Conservation (phyloP, 2,797 vertebrate genomes). For the Eulemur mongoz region DNA sequence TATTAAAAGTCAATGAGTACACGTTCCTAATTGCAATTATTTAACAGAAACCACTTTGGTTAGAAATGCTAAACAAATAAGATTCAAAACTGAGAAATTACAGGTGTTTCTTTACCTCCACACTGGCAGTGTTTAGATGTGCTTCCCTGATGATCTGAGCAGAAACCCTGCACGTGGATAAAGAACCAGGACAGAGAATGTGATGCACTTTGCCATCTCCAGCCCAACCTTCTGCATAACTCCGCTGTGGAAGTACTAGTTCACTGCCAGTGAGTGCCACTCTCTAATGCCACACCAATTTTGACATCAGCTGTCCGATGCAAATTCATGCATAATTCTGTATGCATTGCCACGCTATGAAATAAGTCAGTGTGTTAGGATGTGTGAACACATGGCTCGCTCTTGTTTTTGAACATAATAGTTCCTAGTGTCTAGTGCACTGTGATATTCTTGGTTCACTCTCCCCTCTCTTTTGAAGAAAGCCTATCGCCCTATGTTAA, state of each 20-base stretch:
- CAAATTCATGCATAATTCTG: slow-evolving; percentile 72
- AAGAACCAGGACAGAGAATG: background rate
- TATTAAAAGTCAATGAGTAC: background rate
- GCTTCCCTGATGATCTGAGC: slow-evolving; percentile 23
- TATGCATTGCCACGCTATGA: slow-evolving; percentile 74
- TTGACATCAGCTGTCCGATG: slow-evolving; percentile 70
- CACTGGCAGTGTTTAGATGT: slow-evolving; percentile 26
- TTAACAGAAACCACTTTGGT: slow-evolving; percentile 61
- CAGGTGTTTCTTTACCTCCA: background rate
- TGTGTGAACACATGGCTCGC: slow-evolving; percentile 67
- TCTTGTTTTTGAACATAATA: slow-evolving; percentile 78
- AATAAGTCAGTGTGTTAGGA: slow-evolving; percentile 75
- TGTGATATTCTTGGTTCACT: slow-evolving; percentile 66
- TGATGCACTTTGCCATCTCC: background rate
- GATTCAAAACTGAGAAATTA: slow-evolving; percentile 60
- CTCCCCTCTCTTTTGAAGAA: background rate
- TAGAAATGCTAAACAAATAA: slow-evolving; percentile 66
- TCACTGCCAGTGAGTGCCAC: slow-evolving; percentile 3
- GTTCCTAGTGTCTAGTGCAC: slow-evolving; percentile 71
- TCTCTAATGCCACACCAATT: slow-evolving; percentile 59
- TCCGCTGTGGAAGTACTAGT: background rate
- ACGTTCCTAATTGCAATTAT: background rate
- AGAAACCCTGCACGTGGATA: background rate
- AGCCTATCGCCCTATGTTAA: slow-evolving; percentile 7
- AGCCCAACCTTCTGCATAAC: background rate